Percentiles rank a stretch among this genome's conserved stretches.
Evolutionary conservation across 2,888 invertebrate species (phyloP).

Genomic region (Branchipolynoe longqiensis): DNA sequence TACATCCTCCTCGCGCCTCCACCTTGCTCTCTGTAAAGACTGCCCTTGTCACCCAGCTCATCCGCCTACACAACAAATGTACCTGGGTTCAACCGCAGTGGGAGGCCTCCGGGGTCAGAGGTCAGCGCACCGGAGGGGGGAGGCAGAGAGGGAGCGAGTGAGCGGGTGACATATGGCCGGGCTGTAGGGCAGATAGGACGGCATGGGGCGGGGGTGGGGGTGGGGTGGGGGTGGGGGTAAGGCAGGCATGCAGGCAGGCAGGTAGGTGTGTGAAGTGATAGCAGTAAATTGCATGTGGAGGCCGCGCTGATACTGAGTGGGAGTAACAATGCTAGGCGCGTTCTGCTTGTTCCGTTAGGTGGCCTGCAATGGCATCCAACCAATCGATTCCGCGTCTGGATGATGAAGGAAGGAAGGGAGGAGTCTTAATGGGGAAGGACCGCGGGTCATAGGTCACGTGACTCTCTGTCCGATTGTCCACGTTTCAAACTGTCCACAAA

Average conservation of each 20-base stretch:
- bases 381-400: too few species aligned
- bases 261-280: background rate
- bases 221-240: too few species aligned
- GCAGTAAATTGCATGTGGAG: background rate
- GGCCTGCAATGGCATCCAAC: too few species aligned
- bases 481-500: too few species aligned
- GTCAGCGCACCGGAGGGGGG: background rate
- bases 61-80: constrained; percentile 17
- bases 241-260: too few species aligned
- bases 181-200: constrained; percentile 5
- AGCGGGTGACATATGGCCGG: constrained; percentile 35
- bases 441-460: too few species aligned
- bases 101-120: background rate
- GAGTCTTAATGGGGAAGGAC: too few species aligned
- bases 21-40: background rate
- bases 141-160: too few species aligned
- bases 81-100: background rate
- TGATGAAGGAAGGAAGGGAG: too few species aligned
- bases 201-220: background rate
- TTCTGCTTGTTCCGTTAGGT: background rate
- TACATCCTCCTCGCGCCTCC: background rate
- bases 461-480: too few species aligned
- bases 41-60: background rate
- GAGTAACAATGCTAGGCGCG: background rate
- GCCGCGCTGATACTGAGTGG: background rate